These are phyloP conservation scores for Athripsodes cinereus DNA, from an alignment of 2,888 invertebrate genomes.

Conservation along the genomic window DNA sequence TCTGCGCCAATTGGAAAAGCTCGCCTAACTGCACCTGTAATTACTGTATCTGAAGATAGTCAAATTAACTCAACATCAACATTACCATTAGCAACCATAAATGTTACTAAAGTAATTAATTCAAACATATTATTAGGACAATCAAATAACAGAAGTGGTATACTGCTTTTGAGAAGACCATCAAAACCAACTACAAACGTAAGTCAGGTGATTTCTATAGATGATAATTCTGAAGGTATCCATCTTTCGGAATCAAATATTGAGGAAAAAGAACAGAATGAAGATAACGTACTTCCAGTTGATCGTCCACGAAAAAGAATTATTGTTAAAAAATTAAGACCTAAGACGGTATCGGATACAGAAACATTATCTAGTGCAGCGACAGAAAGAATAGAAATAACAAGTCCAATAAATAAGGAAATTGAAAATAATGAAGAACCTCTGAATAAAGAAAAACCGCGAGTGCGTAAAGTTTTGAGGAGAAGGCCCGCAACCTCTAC, in stretches of 20 bases:
- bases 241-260: slow-evolving; percentile 47
- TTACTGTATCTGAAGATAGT: slow-evolving; percentile 19
- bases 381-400: slow-evolving; percentile 30
- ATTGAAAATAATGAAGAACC: slow-evolving; percentile 8
- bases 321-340: slow-evolving; percentile 36
- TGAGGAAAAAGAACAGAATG: slow-evolving; percentile 43
- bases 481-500: slow-evolving; percentile 26
- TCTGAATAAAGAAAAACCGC: slow-evolving; percentile 5
- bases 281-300: slow-evolving; percentile 30
- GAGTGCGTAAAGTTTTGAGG: slow-evolving; percentile 22
- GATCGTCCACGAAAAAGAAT: slow-evolving; percentile 34
- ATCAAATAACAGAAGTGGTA: slow-evolving; percentile 24
- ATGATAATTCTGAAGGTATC: slow-evolving; percentile 39
- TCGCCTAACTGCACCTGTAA: slow-evolving; percentile 22
- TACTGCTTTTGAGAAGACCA: slow-evolving; percentile 29
- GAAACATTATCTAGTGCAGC: slow-evolving; percentile 25
- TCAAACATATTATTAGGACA: slow-evolving; percentile 24
- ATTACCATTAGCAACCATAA: slow-evolving; percentile 10
- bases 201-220: slow-evolving; percentile 30
- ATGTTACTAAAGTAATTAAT: slow-evolving; percentile 26
- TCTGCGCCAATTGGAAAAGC: slow-evolving; percentile 18
- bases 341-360: slow-evolving; percentile 29
- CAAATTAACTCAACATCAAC: not conserved
- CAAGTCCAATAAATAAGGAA: slow-evolving; percentile 1
- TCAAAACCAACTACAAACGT: slow-evolving; percentile 33